Base-by-base conservation (phyloP, 2,888 invertebrate genomes). In the Eurytoma californica region DNA sequence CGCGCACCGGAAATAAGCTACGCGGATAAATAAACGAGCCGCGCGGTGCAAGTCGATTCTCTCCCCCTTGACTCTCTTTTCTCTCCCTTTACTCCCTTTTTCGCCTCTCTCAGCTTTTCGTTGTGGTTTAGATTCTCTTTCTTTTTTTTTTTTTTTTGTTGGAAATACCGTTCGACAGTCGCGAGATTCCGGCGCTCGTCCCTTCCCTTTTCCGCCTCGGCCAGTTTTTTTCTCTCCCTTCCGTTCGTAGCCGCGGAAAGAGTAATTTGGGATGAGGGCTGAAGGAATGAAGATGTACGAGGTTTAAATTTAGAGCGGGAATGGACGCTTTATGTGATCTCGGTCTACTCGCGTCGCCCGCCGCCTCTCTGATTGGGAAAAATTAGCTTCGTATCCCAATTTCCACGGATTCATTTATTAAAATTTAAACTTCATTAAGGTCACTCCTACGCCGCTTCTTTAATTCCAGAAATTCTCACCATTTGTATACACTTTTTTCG, bases 11-110 rank as follows among this genome's bases (percentile, higher is more conserved):
- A 77, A 77, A 72, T 77, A 77, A 66, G 77, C 72, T 70, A 76
- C 55, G 63, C 39, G 58, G 72, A 72, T 72, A 77, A 77, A 77
- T 77, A 77, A 77, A 77, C 72, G 72, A 72, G 12, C 18, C 14
- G 60, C 47, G 12, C 16, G n/a, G 51, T 14, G 4, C 16, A 20
- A n/a, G 20, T 16, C 20, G 7, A 39, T 39, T 7, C 7, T n/a
- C 55, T 55, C 18, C 67, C 24, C 67, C 7, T 9, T 2, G 49
- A 13, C 9, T 18, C 49, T 9, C 47, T 65, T 60, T 28, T 12
- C 12, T 24, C 24, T 20, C 24, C 13, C 14, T 3, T 55, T 30
- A 9, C 20, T 51, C 57, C 24, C 49, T 57, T 68, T 39, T 18
- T 65, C 16, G 9, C 61, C 47, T 30, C 24, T 24, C 24, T 24